These are phyloP conservation scores for Micronisus gabar DNA, from an alignment of 2,113 vertebrate genomes.

Conservation along the genomic window DNA sequence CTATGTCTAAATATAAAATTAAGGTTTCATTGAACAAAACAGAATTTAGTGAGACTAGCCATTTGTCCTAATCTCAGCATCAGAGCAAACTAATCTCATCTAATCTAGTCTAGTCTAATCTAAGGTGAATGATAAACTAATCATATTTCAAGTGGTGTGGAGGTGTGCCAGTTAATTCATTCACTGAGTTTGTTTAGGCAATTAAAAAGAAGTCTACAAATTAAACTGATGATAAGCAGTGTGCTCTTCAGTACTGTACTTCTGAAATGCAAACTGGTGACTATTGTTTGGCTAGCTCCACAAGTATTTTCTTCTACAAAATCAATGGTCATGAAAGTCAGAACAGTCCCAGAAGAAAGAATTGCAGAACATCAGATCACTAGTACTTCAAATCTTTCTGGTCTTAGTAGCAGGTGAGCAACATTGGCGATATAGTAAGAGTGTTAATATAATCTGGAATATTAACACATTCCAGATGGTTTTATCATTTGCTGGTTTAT, in stretches of 20 bases:
- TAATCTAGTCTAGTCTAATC: too few relatives aligned
- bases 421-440: background rate
- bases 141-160: background rate
- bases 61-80: background rate
- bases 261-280: background rate
- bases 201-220: background rate
- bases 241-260: background rate
- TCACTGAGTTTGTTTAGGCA: background rate
- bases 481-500: background rate
- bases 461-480: background rate
- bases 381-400: background rate
- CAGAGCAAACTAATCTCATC: background rate
- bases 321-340: background rate
- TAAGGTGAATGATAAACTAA: background rate
- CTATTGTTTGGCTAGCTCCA: background rate
- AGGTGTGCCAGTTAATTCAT: background rate
- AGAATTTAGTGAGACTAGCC: background rate
- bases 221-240: background rate
- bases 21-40: background rate
- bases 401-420: background rate
- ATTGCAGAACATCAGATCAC: accelerated
- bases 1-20: background rate
- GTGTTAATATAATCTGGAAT: background rate
- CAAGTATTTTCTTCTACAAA: background rate
- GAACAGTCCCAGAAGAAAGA: background rate